Evolutionary conservation across 2,888 invertebrate species (phyloP).

Genomic region (Allolobophora icterica): DNA sequence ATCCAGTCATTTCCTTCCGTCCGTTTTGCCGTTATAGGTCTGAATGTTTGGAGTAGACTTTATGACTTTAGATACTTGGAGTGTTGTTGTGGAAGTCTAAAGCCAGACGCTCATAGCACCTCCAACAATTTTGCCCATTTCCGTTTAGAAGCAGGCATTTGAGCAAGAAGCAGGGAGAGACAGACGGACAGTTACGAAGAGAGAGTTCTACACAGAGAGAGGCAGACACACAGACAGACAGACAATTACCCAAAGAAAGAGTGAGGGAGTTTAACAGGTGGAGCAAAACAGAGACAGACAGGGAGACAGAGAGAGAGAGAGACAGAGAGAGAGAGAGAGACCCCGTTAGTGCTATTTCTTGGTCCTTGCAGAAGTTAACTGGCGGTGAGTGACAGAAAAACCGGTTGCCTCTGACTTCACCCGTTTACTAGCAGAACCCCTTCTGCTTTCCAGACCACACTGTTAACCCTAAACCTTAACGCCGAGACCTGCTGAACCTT

Average conservation of each 20-base stretch:
- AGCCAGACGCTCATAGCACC: too few relatives aligned
- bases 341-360: background rate
- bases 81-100: too few relatives aligned
- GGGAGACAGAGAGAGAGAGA: constrained; percentile 1
- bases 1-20: too few relatives aligned
- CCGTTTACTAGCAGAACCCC: background rate
- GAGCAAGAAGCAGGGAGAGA: background rate
- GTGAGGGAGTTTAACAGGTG: background rate
- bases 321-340: background rate
- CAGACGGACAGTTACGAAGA: background rate
- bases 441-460: background rate
- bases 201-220: background rate
- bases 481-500: background rate
- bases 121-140: too few relatives aligned
- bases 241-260: background rate
- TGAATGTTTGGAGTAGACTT: too few relatives aligned
- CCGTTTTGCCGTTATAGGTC: too few relatives aligned
- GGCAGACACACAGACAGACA: background rate
- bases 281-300: background rate
- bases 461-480: background rate
- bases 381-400: background rate
- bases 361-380: background rate
- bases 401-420: background rate
- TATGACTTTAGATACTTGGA: too few relatives aligned
- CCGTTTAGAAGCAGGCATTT: background rate